Percentiles rank a stretch among this genome's conserved stretches.
These are phyloP conservation scores for Paraplagusia blochii DNA, from an alignment of 2,113 vertebrate species.

Conservation along the genomic window DNA sequence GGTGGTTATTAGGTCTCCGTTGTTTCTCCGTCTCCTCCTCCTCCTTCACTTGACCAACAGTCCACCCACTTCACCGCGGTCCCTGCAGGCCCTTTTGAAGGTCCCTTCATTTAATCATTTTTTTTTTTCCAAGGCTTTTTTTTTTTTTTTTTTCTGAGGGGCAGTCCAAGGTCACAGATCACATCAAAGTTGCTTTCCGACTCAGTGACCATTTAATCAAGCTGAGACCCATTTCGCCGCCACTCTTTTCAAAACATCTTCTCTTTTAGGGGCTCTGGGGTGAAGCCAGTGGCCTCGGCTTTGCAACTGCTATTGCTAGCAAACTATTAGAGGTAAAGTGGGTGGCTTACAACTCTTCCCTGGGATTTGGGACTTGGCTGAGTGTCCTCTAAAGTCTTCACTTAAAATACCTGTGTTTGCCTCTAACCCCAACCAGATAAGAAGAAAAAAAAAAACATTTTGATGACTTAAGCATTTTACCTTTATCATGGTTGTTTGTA, in stretches of 20 bases:
- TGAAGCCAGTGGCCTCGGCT: conserved; percentile 76
- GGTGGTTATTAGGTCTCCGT: conserved; percentile 57
- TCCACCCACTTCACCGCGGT: conserved; percentile 55
- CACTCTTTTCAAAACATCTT: conserved; percentile 74
- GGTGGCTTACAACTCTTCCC: conserved; percentile 71
- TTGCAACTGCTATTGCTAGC: conserved; percentile 69
- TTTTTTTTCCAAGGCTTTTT: conserved; percentile 73
- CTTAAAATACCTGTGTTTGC: conserved; percentile 47
- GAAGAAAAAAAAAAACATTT: conserved; percentile 32
- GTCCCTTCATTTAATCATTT: conserved; percentile 83
- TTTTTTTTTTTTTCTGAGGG: conserved; percentile 17
- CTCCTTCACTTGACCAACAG: conserved; percentile 47
- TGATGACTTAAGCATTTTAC: conserved; percentile 11
- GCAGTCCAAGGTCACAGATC: conserved; percentile 80
- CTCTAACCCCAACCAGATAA: conserved; percentile 28
- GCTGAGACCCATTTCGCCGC: conserved; percentile 79
- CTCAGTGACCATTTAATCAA: conserved; percentile 90
- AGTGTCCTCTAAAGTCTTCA: conserved; percentile 53
- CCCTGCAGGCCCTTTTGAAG: conserved; percentile 75
- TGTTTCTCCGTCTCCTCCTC: conserved; percentile 35
- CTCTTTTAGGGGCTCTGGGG: conserved; percentile 79
- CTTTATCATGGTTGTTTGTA: too few relatives aligned
- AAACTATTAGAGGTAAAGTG: conserved; percentile 67
- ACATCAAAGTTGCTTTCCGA: conserved; percentile 86
- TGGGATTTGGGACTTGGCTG: conserved; percentile 66